phyloP scores from a whole-genome alignment of 1,140 invertebrate genomes.

The Magallana angulata region DNA sequence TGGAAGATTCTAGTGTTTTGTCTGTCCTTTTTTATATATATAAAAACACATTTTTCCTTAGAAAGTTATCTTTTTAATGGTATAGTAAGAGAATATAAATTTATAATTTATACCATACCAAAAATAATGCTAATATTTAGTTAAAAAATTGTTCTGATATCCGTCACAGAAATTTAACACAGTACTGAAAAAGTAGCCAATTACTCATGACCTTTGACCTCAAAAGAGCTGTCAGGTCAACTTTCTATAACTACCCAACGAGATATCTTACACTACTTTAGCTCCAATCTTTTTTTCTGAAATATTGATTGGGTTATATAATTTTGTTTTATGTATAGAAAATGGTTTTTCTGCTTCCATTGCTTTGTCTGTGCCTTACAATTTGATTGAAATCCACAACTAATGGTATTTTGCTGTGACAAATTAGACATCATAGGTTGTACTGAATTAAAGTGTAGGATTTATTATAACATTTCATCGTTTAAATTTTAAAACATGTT shows the following conservation, averaged over 20 bases:
- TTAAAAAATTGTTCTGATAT: no score
- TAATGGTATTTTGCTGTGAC: neutral
- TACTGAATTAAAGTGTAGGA: neutral
- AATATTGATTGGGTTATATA: neutral
- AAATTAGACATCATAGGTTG: neutral
- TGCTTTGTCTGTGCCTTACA: neutral
- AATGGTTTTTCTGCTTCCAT: neutral
- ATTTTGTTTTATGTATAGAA: neutral
- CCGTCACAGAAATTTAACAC: no score
- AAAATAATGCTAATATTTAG: no score
- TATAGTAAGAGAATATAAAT: neutral
- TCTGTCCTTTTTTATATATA: neutral
- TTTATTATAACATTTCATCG: neutral
- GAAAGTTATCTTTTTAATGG: constrained; percentile 8
- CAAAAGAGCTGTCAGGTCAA: no score
- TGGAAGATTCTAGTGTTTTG: neutral
- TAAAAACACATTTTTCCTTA: neutral
- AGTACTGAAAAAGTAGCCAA: no score
- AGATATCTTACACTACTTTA: no score
- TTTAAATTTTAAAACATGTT: neutral
- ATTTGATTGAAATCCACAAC: neutral
- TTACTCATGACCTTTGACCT: no score
- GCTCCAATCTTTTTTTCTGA: neutral
- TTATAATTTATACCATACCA: neutral
- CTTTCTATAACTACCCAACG: no score